phyloP scores from a whole-genome alignment of 2,113 vertebrate genomes.

The Acanthisitta chloris region DNA sequence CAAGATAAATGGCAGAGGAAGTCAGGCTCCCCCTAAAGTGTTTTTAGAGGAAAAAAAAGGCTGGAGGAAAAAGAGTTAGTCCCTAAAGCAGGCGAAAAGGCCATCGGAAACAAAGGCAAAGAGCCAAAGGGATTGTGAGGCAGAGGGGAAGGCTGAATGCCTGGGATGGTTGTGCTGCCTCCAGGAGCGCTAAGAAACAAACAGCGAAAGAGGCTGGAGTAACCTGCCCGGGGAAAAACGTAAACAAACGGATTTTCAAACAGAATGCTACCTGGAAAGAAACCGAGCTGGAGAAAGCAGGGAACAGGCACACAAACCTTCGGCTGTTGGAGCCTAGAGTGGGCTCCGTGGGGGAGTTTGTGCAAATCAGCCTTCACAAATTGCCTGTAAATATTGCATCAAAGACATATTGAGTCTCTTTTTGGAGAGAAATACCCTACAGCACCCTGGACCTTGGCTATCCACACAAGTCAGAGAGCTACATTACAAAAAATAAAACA shows the following conservation, averaged over 20 bases:
- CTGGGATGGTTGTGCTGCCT: neutral
- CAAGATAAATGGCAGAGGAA: neutral
- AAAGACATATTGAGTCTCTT: neutral
- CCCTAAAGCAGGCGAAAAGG: slow-evolving; percentile 15
- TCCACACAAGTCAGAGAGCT: neutral
- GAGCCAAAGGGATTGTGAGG: neutral
- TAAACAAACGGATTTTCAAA: neutral
- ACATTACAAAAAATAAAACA: neutral
- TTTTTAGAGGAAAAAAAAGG: neutral
- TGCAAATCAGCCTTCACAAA: neutral
- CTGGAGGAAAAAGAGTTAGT: neutral
- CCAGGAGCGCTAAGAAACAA: neutral
- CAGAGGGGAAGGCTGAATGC: neutral
- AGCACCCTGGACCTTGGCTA: neutral
- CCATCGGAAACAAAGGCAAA: neutral
- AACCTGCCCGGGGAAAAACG: neutral
- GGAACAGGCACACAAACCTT: neutral
- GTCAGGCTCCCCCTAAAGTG: neutral
- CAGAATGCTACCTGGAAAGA: neutral
- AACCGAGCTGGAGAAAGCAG: neutral
- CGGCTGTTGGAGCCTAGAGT: neutral
- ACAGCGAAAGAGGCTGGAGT: neutral
- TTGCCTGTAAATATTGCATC: neutral
- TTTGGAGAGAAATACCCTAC: neutral
- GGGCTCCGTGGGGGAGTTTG: too few species aligned